Percentiles rank a stretch among this genome's conserved stretches.
Conservation (phyloP, 2,113 vertebrate species). For the Sclerurus mexicanus region DNA sequence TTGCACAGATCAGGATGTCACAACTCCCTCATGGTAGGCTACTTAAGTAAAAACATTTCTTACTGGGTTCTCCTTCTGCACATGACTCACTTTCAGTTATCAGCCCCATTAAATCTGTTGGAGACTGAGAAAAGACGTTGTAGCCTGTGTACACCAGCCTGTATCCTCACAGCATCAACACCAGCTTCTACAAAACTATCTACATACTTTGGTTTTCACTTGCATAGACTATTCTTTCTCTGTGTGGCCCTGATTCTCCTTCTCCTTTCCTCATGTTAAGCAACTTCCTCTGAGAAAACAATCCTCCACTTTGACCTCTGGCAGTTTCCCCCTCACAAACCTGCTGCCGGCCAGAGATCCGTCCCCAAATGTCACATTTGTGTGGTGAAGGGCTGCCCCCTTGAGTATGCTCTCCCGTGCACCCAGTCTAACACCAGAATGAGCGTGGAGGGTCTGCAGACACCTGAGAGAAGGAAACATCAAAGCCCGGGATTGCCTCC, state of each 20-base stretch:
- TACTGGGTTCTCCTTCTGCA: not conserved
- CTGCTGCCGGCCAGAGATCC: not conserved
- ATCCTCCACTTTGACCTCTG: not conserved
- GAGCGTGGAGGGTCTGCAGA: not conserved
- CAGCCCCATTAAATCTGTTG: not conserved
- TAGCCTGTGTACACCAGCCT: not conserved
- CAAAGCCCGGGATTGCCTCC: not conserved
- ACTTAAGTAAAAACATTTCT: not conserved
- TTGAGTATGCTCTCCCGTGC: slow-evolving; percentile 22
- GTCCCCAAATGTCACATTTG: not conserved
- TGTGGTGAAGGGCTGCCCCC: slow-evolving; percentile 41
- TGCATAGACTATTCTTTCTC: not conserved
- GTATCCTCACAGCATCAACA: not conserved
- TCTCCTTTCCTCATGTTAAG: not conserved
- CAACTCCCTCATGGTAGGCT: not conserved
- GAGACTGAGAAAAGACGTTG: not conserved
- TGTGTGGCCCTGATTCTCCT: not conserved
- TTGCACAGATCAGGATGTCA: not conserved
- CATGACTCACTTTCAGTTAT: not conserved
- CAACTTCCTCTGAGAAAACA: not conserved
- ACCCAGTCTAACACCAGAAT: not conserved
- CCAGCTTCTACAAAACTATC: not conserved
- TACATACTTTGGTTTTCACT: not conserved
- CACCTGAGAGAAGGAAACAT: not conserved
- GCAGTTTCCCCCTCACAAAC: not conserved